Evolutionary conservation across 2,797 vertebrate species (phyloP).

Genomic region (Myotis findleyi): DNA sequence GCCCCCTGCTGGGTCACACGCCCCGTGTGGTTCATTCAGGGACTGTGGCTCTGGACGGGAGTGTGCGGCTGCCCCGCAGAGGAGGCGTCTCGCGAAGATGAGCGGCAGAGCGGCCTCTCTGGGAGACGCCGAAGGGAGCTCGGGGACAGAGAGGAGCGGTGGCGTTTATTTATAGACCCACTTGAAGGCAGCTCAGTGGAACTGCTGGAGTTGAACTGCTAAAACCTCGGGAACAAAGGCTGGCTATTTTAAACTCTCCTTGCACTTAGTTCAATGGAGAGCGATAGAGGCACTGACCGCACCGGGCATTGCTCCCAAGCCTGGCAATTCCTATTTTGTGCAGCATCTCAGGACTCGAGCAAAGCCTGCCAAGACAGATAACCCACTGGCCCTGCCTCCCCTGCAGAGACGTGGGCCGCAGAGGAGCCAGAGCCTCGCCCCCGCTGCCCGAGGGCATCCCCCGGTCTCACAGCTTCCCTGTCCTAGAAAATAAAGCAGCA

Average conservation of each 20-base stretch:
- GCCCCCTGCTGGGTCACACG: not conserved
- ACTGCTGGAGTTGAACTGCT: constrained; percentile 78
- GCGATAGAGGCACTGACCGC: not conserved
- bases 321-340: constrained; percentile 62
- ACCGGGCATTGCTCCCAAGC: constrained; percentile 48
- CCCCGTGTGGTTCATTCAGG: not conserved
- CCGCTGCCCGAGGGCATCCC: not conserved
- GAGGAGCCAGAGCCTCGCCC: not conserved
- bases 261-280: constrained; percentile 74
- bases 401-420: not conserved
- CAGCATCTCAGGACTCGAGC: constrained; percentile 7
- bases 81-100: constrained; percentile 81
- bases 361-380: not conserved
- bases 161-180: constrained; percentile 87
- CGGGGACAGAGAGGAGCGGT: constrained; percentile 84
- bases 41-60: not conserved
- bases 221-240: constrained; percentile 75
- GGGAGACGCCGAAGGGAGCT: constrained; percentile 75
- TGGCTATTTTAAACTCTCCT: constrained; percentile 77
- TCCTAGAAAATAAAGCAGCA: constrained; percentile 40
- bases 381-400: not conserved
- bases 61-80: constrained; percentile 83
- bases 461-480: not conserved
- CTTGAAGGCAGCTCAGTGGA: constrained; percentile 85
- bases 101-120: constrained; percentile 82